These are phyloP conservation scores for Thomomys bottae DNA, from an alignment of 2,113 vertebrate genomes.

Conservation along the genomic window DNA sequence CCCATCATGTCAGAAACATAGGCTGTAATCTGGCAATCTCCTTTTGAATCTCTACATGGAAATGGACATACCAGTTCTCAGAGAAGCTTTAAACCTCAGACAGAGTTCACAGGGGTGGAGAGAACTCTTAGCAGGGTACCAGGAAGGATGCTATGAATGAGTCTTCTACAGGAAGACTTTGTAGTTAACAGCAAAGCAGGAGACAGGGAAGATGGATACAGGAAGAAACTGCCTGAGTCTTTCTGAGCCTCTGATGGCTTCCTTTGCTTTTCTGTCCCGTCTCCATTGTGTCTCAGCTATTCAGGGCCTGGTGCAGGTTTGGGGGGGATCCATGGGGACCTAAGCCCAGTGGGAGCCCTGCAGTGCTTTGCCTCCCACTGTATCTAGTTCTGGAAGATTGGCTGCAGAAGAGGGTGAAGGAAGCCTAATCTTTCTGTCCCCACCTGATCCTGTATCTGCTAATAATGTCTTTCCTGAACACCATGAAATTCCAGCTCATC, in stretches of 20 bases:
- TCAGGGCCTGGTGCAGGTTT: accelerated
- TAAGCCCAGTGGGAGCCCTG: background rate
- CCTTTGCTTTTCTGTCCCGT: background rate
- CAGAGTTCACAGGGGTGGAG: background rate
- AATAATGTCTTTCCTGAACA: background rate
- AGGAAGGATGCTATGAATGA: background rate
- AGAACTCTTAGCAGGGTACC: accelerated
- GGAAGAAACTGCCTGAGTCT: background rate
- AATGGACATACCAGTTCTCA: background rate
- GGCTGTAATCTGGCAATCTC: background rate
- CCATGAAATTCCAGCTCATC: background rate
- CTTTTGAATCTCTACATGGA: background rate
- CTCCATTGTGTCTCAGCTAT: background rate
- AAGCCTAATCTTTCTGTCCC: background rate
- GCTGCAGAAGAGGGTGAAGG: background rate
- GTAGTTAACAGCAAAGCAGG: background rate
- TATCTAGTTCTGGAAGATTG: too few species aligned
- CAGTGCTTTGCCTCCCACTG: background rate
- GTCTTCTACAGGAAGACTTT: background rate
- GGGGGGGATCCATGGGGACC: background rate
- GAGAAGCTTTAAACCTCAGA: background rate
- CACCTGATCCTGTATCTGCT: background rate
- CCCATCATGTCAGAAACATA: background rate
- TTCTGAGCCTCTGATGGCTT: background rate
- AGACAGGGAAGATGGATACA: background rate